phyloP scores from a whole-genome alignment of 2,113 vertebrate species.

The Chamaea fasciata region DNA sequence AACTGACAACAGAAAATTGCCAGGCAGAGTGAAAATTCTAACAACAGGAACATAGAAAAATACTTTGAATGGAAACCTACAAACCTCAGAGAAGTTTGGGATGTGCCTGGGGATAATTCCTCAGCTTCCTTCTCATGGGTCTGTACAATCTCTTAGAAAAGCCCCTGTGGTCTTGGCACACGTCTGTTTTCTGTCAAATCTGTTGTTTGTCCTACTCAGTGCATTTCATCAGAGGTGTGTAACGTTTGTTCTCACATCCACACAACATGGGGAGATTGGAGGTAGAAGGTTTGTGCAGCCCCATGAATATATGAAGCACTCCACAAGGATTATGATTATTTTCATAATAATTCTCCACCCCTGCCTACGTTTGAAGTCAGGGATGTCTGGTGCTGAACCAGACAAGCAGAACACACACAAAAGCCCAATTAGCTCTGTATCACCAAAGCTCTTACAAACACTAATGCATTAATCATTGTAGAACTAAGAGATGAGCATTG shows the following conservation, averaged over 20 bases:
- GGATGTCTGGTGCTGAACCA: constrained; percentile 33
- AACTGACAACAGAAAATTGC: not conserved
- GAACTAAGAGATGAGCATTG: not conserved
- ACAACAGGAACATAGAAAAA: not conserved
- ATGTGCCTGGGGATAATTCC: not conserved
- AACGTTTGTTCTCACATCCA: accelerated
- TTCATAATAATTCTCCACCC: constrained; percentile 1
- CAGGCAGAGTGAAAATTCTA: not conserved
- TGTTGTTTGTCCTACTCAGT: not conserved
- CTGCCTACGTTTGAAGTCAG: constrained; percentile 12
- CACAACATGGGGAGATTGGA: not conserved
- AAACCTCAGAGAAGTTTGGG: not conserved
- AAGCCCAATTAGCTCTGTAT: constrained; percentile 47
- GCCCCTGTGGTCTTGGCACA: not conserved
- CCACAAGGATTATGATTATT: constrained; percentile 18
- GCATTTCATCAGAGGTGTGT: not conserved
- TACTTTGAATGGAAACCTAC: not conserved
- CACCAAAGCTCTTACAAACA: constrained; percentile 37
- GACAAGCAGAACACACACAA: constrained; percentile 27
- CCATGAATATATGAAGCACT: not conserved
- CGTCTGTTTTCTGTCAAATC: not conserved
- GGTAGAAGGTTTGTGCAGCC: not conserved
- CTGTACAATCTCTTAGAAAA: not conserved
- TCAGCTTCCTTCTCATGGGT: not conserved
- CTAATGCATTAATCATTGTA: constrained; percentile 42